Base-by-base conservation (phyloP, 1,140 invertebrate species). In the Brachionus asplanchnoidis region DNA sequence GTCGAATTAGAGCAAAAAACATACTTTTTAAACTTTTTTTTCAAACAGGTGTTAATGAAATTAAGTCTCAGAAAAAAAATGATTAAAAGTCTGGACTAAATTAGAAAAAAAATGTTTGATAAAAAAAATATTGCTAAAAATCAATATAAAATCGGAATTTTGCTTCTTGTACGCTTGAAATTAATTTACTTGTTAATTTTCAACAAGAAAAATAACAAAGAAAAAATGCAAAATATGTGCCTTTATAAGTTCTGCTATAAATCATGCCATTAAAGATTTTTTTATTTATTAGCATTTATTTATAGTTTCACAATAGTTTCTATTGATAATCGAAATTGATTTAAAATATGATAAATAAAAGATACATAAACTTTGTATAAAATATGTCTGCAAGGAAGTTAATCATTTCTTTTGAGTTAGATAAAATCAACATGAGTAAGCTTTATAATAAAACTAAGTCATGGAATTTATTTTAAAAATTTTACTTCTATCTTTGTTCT, bases 201-300 rank as follows among this genome's bases (percentile, higher is more conserved):
- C 46, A 53, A 53, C 46, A 7, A 53, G 53, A 60, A 60, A 17
- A 60, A 60, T 20, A 20, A 60, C n/a, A 60, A 60, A 17, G 4
- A 60, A 60, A 60, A 60, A 60, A 60, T 60, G n/a, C 53, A 23
- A 60, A 60, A 60, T 60, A 60, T 60, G 53, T 60, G 53, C 53
- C 53, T 60, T 60, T 9, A 9, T 60, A 60, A 60, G 53, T 60
- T 60, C n/a, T 60, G 53, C 53, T 9, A 60, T 60, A 60, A 60
- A 60, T 60, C 53, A 60, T 60, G 53, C 53, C 53, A 60, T 60
- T 60, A 60, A 60, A 20, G 8, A 20, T 20, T 60, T 17, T 53
- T 60, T 60, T 60, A 60, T 60, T 60, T 60, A 60, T 60, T 60
- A 60, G 53, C 53, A 60, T 60, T 60, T 60, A 60, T 60, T 60